A percentile compares a stretch with the other conserved stretches of the same genome.
Conservation (phyloP, 2,888 invertebrate species). For the Tortricodes alternella region DNA sequence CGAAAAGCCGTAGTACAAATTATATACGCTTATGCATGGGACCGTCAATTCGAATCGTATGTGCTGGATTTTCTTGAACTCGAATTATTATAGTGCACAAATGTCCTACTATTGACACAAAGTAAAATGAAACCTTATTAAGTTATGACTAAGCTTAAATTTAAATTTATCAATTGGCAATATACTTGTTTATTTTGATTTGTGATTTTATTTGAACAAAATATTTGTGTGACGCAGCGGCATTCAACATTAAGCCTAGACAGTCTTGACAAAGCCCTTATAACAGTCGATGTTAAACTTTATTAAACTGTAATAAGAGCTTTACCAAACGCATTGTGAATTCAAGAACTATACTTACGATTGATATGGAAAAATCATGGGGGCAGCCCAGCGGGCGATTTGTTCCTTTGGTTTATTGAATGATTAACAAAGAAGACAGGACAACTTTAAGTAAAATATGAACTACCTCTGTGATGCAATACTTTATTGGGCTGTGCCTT, state of each 20-base stretch:
- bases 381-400: conserved; percentile 51
- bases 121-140: too few species aligned
- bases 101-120: too few species aligned
- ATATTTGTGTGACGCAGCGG: neutral
- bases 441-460: neutral
- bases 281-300: neutral
- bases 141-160: too few species aligned
- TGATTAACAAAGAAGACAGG: neutral
- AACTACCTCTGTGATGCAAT: neutral
- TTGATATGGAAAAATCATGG: conserved; percentile 69
- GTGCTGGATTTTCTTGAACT: too few species aligned
- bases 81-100: too few species aligned
- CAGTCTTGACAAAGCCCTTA: neutral
- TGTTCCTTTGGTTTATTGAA: conserved; percentile 19
- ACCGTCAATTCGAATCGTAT: too few species aligned
- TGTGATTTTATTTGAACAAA: too few species aligned
- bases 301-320: neutral
- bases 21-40: too few species aligned
- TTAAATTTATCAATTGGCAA: too few species aligned
- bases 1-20: too few species aligned
- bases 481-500: too few species aligned
- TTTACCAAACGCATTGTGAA: neutral
- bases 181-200: too few species aligned
- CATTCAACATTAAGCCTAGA: neutral
- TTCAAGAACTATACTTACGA: conserved; percentile 40